Evolutionary conservation across 2,888 invertebrate genomes (phyloP).

Genomic region (Hofmannophila pseudospretella): DNA sequence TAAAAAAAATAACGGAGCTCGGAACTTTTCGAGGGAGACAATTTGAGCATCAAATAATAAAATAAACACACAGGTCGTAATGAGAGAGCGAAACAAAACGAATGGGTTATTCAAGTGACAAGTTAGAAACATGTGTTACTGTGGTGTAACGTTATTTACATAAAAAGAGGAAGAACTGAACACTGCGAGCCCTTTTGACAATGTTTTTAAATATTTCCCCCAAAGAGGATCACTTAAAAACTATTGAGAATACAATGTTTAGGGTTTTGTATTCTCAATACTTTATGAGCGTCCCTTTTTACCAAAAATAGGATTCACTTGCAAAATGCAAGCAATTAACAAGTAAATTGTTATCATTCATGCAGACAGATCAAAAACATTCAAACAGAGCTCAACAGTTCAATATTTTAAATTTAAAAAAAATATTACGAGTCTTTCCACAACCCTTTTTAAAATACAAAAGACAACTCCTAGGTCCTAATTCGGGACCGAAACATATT

Average conservation of each 20-base stretch:
- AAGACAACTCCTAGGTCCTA: background rate
- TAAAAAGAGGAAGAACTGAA: slow-evolving; percentile 18
- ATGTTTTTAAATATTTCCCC: slow-evolving; percentile 15
- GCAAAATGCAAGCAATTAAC: no score
- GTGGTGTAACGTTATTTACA: slow-evolving; percentile 59
- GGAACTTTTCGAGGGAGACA: slow-evolving; percentile 74
- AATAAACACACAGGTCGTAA: slow-evolving; percentile 50
- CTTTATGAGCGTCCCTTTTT: no score
- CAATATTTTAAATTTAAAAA: slow-evolving; percentile 11
- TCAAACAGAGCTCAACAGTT: slow-evolving; percentile 42
- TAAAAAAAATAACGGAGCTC: slow-evolving; percentile 57
- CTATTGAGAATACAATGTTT: background rate
- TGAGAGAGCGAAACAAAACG: slow-evolving; percentile 53
- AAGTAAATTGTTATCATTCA: slow-evolving; percentile 9
- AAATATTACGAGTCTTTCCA: slow-evolving; percentile 59
- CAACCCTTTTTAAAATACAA: slow-evolving; percentile 54
- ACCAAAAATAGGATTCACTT: no score
- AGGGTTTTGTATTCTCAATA: no score
- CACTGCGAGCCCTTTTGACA: slow-evolving; percentile 35
- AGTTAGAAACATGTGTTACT: slow-evolving; percentile 58
- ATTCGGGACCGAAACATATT: background rate
- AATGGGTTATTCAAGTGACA: slow-evolving; percentile 63
- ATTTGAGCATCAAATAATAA: slow-evolving; percentile 50
- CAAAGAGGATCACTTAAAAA: background rate
- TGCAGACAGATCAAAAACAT: slow-evolving; percentile 19